Percentiles rank a stretch among this genome's conserved stretches.
These are phyloP conservation scores for Spinibarbus caldwelli DNA, from an alignment of 2,797 vertebrate genomes.

Conservation along the genomic window DNA sequence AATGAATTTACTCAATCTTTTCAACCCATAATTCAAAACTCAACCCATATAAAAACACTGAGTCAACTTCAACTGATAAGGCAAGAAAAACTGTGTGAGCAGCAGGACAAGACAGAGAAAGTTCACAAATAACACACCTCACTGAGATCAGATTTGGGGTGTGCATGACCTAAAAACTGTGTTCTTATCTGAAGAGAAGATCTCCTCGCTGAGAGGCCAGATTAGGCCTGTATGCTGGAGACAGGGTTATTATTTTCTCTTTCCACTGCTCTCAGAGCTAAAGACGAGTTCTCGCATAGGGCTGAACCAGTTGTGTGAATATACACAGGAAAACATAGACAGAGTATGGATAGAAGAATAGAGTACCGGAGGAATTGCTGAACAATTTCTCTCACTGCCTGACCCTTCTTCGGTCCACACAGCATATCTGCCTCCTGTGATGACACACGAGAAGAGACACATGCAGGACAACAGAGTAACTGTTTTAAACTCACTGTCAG, in stretches of 20 bases:
- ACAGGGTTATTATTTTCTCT: not conserved
- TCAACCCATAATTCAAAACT: not conserved
- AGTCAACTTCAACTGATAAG: not conserved
- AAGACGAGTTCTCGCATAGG: not conserved
- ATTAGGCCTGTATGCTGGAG: not conserved
- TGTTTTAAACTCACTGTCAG: conserved; percentile 14
- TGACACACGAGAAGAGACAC: conserved; percentile 30
- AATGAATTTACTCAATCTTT: not conserved
- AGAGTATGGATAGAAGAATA: conserved; percentile 12
- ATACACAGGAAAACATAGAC: not conserved
- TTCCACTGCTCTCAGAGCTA: not conserved
- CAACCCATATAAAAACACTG: not conserved
- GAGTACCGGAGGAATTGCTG: conserved; percentile 72
- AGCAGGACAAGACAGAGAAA: not conserved
- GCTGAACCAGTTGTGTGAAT: not conserved
- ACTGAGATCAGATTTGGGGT: not conserved
- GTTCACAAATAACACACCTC: not conserved
- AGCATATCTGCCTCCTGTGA: conserved; percentile 65
- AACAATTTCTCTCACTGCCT: conserved; percentile 77
- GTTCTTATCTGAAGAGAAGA: conserved; percentile 21
- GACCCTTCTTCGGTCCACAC: conserved; percentile 43
- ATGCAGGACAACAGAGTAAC: conserved; percentile 16
- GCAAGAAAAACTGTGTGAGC: not conserved
- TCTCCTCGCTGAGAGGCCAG: conserved; percentile 1
- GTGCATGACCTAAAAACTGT: conserved; percentile 23